These are phyloP conservation scores for Morpho helenor DNA, from an alignment of 2,888 invertebrate species.

Conservation along the genomic window DNA sequence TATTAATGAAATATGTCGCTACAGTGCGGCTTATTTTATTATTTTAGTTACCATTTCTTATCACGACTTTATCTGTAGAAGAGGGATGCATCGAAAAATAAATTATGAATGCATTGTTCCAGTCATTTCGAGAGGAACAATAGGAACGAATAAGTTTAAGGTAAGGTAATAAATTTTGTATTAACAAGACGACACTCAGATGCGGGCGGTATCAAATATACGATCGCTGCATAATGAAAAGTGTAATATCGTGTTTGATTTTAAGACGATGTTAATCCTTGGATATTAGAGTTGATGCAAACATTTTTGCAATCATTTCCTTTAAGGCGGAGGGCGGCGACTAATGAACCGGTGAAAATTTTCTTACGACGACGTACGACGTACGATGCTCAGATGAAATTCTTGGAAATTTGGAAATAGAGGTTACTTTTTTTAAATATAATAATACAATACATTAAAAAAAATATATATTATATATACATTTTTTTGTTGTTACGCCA, in stretches of 20 bases:
- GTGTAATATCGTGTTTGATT: slow-evolving; percentile 65
- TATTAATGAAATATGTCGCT: slow-evolving; percentile 80
- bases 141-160: slow-evolving; percentile 68
- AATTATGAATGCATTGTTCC: slow-evolving; percentile 75
- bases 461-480: too few species aligned
- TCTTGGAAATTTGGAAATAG: not conserved
- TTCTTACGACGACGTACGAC: slow-evolving; percentile 10
- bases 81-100: slow-evolving; percentile 72
- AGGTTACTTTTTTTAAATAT: not conserved
- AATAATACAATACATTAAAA: too few species aligned
- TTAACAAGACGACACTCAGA: slow-evolving; percentile 45
- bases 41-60: slow-evolving; percentile 79
- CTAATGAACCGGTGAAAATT: slow-evolving; percentile 61
- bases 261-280: slow-evolving; percentile 67
- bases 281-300: slow-evolving; percentile 63
- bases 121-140: slow-evolving; percentile 67
- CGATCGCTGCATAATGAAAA: slow-evolving; percentile 27
- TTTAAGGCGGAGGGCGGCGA: slow-evolving; percentile 43
- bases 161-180: slow-evolving; percentile 67
- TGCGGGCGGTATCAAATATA: slow-evolving; percentile 10
- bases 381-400: slow-evolving; percentile 7
- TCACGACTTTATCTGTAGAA: slow-evolving; percentile 77
- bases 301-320: slow-evolving; percentile 51
- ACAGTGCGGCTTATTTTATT: slow-evolving; percentile 70
- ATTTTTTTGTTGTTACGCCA: too few species aligned